Percentiles rank a stretch among this genome's conserved stretches.
Conservation (phyloP, 1,140 invertebrate genomes). For the Lepidostoma basale region DNA sequence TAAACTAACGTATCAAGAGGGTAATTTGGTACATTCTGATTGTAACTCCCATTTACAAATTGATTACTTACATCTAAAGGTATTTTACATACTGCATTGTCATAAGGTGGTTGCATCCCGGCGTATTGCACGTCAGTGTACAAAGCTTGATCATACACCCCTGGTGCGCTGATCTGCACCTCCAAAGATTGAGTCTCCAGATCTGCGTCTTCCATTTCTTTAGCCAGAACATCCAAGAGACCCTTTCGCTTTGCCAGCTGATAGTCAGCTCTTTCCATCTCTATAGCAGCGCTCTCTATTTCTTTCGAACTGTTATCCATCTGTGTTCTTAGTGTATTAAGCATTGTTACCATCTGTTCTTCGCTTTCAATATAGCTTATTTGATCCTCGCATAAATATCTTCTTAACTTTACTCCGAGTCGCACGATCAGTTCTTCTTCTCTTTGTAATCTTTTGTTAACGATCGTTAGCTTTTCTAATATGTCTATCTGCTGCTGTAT, state of each 20-base stretch:
- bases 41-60: slow-evolving; percentile 42
- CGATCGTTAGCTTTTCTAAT: slow-evolving; percentile 71
- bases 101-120: slow-evolving; percentile 4
- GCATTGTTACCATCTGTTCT: slow-evolving; percentile 54
- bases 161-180: slow-evolving; percentile 50
- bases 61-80: slow-evolving; percentile 40
- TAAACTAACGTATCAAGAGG: slow-evolving; percentile 59
- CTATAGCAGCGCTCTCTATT: slow-evolving; percentile 64
- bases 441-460: slow-evolving; percentile 73
- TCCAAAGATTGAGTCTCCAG: slow-evolving; percentile 59
- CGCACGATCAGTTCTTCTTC: slow-evolving; percentile 72
- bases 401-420: slow-evolving; percentile 68
- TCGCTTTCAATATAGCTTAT: slow-evolving; percentile 62
- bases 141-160: background rate
- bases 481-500: slow-evolving; percentile 68
- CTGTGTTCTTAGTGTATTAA: slow-evolving; percentile 58
- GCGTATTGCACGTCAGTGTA: slow-evolving; percentile 28
- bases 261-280: slow-evolving; percentile 70
- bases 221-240: slow-evolving; percentile 67
- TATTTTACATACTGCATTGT: slow-evolving; percentile 36
- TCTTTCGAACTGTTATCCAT: slow-evolving; percentile 51
- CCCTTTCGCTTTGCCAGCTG: slow-evolving; percentile 67
- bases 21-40: slow-evolving; percentile 49
- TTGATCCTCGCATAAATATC: slow-evolving; percentile 66
- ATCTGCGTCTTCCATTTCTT: slow-evolving; percentile 69